Percentiles rank a stretch among this genome's conserved stretches.
These are phyloP conservation scores for Philereme vetulata DNA, from an alignment of 2,888 invertebrate species.

Conservation along the genomic window DNA sequence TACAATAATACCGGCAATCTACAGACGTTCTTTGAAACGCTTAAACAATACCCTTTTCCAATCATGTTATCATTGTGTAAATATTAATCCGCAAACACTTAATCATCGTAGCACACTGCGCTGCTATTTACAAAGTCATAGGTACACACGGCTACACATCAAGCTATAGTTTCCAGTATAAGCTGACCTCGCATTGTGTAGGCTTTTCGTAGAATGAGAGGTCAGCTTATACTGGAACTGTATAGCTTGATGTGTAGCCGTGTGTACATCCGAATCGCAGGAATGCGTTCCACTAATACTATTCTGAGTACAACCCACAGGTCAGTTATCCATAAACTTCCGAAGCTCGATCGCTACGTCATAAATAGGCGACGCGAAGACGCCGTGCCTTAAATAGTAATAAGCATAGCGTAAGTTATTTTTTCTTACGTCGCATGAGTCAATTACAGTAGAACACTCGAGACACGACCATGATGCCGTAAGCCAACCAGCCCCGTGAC, in stretches of 20 bases:
- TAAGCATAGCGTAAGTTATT: slow-evolving; percentile 36
- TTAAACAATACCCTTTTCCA: slow-evolving; percentile 4
- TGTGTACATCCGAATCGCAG: slow-evolving; percentile 18
- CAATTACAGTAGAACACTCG: slow-evolving; percentile 62
- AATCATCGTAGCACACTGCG: slow-evolving; percentile 14
- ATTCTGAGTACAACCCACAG: slow-evolving; percentile 20
- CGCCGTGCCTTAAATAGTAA: slow-evolving; percentile 68
- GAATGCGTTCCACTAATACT: slow-evolving; percentile 29
- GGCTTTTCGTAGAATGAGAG: too few species aligned
- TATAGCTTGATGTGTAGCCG: too few species aligned
- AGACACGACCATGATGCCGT: slow-evolving; percentile 51
- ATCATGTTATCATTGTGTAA: slow-evolving; percentile 13
- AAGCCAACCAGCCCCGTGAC: slow-evolving; percentile 44
- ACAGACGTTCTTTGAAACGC: slow-evolving; percentile 8
- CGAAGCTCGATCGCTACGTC: slow-evolving; percentile 32
- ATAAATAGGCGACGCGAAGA: slow-evolving; percentile 34
- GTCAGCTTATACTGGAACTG: too few species aligned
- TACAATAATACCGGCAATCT: slow-evolving; percentile 5
- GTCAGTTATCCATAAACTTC: slow-evolving; percentile 30
- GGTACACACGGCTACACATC: too few species aligned
- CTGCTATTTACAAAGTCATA: slow-evolving; percentile 19
- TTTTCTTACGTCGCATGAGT: slow-evolving; percentile 60
- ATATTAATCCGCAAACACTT: slow-evolving; percentile 16
- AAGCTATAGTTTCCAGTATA: too few species aligned
- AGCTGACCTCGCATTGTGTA: too few species aligned